Evolutionary conservation across 1,140 invertebrate species (phyloP).

Genomic region (Chrysopa pallens): DNA sequence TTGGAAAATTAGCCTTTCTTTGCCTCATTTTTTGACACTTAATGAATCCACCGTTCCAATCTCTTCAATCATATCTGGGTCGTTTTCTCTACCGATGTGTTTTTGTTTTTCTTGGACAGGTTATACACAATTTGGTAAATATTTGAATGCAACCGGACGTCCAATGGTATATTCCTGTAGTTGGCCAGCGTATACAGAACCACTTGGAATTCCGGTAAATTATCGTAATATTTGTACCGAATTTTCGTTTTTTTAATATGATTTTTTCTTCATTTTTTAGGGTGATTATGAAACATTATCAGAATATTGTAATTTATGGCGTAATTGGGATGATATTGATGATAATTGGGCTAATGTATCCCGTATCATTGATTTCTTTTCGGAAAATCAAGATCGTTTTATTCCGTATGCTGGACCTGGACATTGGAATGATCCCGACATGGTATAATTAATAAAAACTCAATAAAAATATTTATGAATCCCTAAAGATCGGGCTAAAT

Average conservation of each 20-base stretch:
- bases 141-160: conserved; percentile 59
- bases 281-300: conserved; percentile 50
- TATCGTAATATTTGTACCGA: not conserved
- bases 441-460: conserved; percentile 32
- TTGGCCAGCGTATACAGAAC: conserved; percentile 66
- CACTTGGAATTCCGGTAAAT: conserved; percentile 19
- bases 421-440: conserved; percentile 85
- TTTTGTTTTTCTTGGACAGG: conserved; percentile 24
- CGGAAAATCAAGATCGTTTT: conserved; percentile 51
- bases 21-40: not conserved
- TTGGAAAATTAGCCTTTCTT: not conserved
- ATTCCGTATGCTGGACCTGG: conserved; percentile 60
- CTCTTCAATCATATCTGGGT: not conserved
- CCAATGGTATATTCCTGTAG: conserved; percentile 79
- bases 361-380: conserved; percentile 63
- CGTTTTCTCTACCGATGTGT: too few species aligned
- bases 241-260: not conserved
- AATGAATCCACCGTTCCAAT: not conserved
- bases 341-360: conserved; percentile 58
- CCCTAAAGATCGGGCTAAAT: too few species aligned
- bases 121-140: conserved; percentile 52
- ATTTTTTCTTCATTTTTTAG: conserved; percentile 22
- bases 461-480: not conserved
- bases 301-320: conserved; percentile 69
- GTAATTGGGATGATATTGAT: conserved; percentile 76